A percentile compares a stretch with the other conserved stretches of the same genome.
Evolutionary conservation across 2,797 vertebrate genomes (phyloP).

Genomic region (Notamacropus eugenii): DNA sequence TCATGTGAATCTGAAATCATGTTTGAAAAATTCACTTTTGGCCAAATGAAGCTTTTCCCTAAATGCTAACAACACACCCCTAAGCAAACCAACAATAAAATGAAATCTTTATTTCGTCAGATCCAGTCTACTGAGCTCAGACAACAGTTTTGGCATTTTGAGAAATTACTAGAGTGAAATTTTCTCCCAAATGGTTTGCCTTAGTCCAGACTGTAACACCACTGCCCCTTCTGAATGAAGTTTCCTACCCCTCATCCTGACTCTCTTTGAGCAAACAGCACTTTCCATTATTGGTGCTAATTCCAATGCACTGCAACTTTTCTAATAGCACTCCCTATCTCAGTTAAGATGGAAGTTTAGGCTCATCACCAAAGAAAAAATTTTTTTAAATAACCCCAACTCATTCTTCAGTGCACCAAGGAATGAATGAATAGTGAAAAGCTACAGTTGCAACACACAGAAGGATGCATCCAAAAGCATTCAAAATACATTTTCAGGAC

Average conservation of each 20-base stretch:
- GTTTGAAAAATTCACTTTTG: slow-evolving; percentile 55
- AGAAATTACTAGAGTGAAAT: slow-evolving; percentile 41
- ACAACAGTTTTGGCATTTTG: slow-evolving; percentile 39
- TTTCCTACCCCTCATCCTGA: not conserved
- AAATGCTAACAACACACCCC: slow-evolving; percentile 18
- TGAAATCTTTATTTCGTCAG: slow-evolving; percentile 48
- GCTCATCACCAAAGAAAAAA: not conserved
- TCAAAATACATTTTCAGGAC: slow-evolving; percentile 40
- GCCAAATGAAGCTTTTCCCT: slow-evolving; percentile 33
- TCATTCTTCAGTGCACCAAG: slow-evolving; percentile 31
- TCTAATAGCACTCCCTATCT: not conserved
- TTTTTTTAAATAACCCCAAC: slow-evolving; percentile 17
- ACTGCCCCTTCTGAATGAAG: slow-evolving; percentile 51
- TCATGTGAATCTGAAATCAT: slow-evolving; percentile 42
- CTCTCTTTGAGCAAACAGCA: slow-evolving; percentile 44
- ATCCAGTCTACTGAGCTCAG: slow-evolving; percentile 32
- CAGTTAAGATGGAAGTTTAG: slow-evolving; percentile 14
- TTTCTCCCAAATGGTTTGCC: slow-evolving; percentile 51
- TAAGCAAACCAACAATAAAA: slow-evolving; percentile 6
- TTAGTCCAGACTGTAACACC: slow-evolving; percentile 4
- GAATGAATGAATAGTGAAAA: slow-evolving; percentile 38
- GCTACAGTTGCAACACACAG: slow-evolving; percentile 1
- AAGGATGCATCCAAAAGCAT: slow-evolving; percentile 50
- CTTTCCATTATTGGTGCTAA: slow-evolving; percentile 10
- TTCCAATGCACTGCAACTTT: slow-evolving; percentile 15